A percentile compares a stretch with the other conserved stretches of the same genome.
phyloP scores from a whole-genome alignment of 23 tunicate species.

The Halocynthia aurantium region DNA sequence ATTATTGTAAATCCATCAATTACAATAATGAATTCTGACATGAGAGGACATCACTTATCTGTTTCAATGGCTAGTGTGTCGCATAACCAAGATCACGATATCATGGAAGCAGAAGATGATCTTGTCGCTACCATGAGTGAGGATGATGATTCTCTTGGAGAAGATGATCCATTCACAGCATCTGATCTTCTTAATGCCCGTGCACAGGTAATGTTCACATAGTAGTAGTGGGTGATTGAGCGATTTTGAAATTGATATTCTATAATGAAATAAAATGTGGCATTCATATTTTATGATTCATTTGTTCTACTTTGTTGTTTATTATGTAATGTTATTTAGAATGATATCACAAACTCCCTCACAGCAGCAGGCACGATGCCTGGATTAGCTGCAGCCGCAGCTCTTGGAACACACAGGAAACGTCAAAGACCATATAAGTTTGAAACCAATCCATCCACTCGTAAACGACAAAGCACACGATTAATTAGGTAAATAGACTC shows the following conservation, averaged over 20 bases:
- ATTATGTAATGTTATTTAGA: constrained; percentile 23
- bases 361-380: constrained; percentile 63
- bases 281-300: no score
- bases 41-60: not conserved
- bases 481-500: constrained; percentile 32
- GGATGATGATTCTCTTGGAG: constrained; percentile 63
- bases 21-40: not conserved
- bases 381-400: constrained; percentile 89
- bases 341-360: constrained; percentile 52
- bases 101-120: constrained; percentile 14
- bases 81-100: constrained; percentile 10
- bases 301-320: not conserved
- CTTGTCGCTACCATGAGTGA: constrained; percentile 26
- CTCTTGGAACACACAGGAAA: constrained; percentile 50
- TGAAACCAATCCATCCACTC: constrained; percentile 58
- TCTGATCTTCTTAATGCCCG: constrained; percentile 36
- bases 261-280: not conserved
- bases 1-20: no score
- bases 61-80: constrained; percentile 6
- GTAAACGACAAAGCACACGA: constrained; percentile 81
- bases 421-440: constrained; percentile 52
- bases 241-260: not conserved
- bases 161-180: constrained; percentile 28
- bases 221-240: not conserved
- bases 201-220: constrained; percentile 16